phyloP scores from a whole-genome alignment of 2,113 vertebrate genomes.

The Tyto alba region DNA sequence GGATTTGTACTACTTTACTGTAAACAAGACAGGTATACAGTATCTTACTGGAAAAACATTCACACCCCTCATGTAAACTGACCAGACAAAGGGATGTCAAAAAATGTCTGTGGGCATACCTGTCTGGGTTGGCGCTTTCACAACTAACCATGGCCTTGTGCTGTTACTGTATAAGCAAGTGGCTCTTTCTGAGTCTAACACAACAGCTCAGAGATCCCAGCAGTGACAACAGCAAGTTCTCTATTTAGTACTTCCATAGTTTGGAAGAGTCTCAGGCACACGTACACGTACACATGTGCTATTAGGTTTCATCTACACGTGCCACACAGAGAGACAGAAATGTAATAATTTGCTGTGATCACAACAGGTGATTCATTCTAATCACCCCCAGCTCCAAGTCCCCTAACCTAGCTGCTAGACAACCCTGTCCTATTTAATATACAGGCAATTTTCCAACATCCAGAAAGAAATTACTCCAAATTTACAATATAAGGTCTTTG shows the following conservation, averaged over 20 bases:
- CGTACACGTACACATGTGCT: accelerated
- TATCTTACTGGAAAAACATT: not conserved
- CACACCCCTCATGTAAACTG: not conserved
- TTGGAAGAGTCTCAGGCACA: not conserved
- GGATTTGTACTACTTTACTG: not conserved
- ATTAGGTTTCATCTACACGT: not conserved
- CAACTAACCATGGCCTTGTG: not conserved
- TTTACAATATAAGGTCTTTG: not conserved
- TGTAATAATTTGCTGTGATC: not conserved
- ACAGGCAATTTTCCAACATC: not conserved
- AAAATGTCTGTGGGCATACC: not conserved
- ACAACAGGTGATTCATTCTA: not conserved
- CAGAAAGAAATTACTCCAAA: not conserved
- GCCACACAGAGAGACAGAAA: not conserved
- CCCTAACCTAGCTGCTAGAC: not conserved
- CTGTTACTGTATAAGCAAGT: not conserved
- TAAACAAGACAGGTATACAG: too few relatives aligned
- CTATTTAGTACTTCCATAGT: too few relatives aligned
- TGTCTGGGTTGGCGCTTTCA: accelerated
- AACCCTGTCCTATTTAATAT: not conserved
- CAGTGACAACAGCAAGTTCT: not conserved
- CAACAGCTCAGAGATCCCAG: not conserved
- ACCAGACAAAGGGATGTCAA: not conserved
- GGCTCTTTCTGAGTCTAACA: not conserved
- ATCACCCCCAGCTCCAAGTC: not conserved